These are phyloP conservation scores for Cliona cf. orientalis DNA, from an alignment of 37 sponge, comb jelly and placozoan genomes.

Conservation along the genomic window DNA sequence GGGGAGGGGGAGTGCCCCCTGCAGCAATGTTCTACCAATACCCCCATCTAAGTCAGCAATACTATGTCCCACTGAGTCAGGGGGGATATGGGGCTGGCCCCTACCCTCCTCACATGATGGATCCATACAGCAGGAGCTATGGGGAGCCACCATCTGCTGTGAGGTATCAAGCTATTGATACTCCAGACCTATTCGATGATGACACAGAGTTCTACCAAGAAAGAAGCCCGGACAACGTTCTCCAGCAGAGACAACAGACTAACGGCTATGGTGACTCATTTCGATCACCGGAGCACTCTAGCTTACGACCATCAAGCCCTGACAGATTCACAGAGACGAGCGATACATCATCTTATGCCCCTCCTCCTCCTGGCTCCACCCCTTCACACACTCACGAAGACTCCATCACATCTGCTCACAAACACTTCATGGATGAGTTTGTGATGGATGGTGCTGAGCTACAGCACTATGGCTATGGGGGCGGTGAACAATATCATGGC, in stretches of 20 bases:
- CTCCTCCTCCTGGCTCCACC: no score
- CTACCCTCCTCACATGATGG: background rate
- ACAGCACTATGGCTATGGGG: no score
- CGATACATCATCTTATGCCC: conserved; percentile 1
- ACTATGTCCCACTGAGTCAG: conserved; percentile 28
- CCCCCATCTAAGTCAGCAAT: conserved; percentile 50
- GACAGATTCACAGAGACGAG: conserved; percentile 33
- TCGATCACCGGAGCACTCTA: background rate
- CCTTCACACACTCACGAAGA: no score
- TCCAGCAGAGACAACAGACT: background rate
- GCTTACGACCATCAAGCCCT: background rate
- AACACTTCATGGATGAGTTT: no score
- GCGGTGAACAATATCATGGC: no score
- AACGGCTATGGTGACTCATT: no score
- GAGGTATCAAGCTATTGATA: background rate
- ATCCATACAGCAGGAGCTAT: background rate
- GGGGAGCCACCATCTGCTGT: background rate
- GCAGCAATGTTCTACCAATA: background rate
- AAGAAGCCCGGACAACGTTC: background rate
- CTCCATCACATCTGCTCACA: no score
- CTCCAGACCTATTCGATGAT: background rate
- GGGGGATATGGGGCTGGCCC: background rate
- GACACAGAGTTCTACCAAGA: background rate
- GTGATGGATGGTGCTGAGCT: no score
- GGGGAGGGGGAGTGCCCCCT: no score